Evolutionary conservation across 2,113 vertebrate genomes (phyloP), one percentile per base, ranked within the genome.

Genomic region (Oostethus manadensis): DNA sequence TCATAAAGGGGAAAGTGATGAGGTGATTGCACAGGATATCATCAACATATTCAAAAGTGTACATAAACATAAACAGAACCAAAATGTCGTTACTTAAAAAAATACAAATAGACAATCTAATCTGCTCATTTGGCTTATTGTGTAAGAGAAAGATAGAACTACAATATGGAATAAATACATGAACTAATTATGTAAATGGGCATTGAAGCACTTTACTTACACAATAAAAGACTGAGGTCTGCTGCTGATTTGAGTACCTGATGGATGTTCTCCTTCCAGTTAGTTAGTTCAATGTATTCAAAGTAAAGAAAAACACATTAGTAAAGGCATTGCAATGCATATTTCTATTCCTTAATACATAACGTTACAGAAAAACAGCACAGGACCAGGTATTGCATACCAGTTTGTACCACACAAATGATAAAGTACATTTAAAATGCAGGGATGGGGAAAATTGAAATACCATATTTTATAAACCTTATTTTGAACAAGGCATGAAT

Each of bases 1-100:
- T 86, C 85, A 61, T 73, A 53, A 71, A 64, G 66, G 59, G 61
- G 63, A 67, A 74, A 76, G 60, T 64, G 60, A 80, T 70, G 66
- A 66, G 60, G 73, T 65, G 78, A 86, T 82, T 85, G 82, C 79
- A 84, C 76, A 6, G 58, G 45, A 71, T 58, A 68, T 20, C 70
- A 42, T 50, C 57, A 49, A 22, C 56, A 75, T 56, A 44, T 50
- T 58, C 44, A 72, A 58, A 64, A 59, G 2, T 48, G 70, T 71
- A 77, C 60, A 48, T 46, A 17, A 51, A 54, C 56, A 44, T 56
- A 59, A 56, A 66, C 47, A 76, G 42, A 62, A 15, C 4, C 26
- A 42, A 55, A 64, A 63, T 49, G 16, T 73, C 47, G 64, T 57
- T 38, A 16, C 48, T 57, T 13, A 8, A 45, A 29, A 18, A 51